Evolutionary conservation across 2,113 vertebrate genomes (phyloP), one percentile per base, ranked within the genome.

Genomic region (Lamprotornis superbus): DNA sequence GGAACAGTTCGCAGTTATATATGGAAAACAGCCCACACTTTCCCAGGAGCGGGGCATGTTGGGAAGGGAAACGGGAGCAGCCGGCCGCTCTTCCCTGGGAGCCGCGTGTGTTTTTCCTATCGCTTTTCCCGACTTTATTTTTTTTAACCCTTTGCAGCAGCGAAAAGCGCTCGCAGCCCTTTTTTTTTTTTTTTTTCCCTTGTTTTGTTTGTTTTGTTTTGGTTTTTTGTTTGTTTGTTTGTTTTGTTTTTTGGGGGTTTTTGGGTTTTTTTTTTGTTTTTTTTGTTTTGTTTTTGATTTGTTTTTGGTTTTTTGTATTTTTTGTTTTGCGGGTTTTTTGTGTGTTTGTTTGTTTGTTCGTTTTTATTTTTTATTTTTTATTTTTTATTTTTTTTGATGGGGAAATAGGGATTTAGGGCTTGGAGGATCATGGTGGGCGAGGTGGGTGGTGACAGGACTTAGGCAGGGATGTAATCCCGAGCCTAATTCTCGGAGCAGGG

Each of bases 1-100:
- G 97, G 97, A 98, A 98, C 98, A 96, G 97, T 98, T 98, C 94
- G 97, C 96, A 97, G 97, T 97, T 98, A 97, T 98, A 97, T 98
- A 98, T 97, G 96, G 95, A 98, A 97, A 97, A 95, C 97, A 95
- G 96, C 97, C 97, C 95, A 96, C 97, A 97, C 97, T 97, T 97
- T 97, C 97, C 96, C 94, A 97, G 97, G 97, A 97, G 96, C 95
- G 31, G 94, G 75, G 96, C 90, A 88, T 92, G 89, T 86, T 33
- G 86, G 94, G 95, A 92, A 92, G 93, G 87, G 85, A 94, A 95
- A 40, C 92, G 12, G 83, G 49, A 84, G 88, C 93, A 95, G 94
- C 89, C 86, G 81, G 90, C 87, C 63, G 59, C 78, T 83, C 85
- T 83, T 85, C 91, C 76, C 52, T 64, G 69, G 74, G 94, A 95